Base-by-base conservation (phyloP, 2,888 invertebrate species). In the Sisyra nigra region DNA sequence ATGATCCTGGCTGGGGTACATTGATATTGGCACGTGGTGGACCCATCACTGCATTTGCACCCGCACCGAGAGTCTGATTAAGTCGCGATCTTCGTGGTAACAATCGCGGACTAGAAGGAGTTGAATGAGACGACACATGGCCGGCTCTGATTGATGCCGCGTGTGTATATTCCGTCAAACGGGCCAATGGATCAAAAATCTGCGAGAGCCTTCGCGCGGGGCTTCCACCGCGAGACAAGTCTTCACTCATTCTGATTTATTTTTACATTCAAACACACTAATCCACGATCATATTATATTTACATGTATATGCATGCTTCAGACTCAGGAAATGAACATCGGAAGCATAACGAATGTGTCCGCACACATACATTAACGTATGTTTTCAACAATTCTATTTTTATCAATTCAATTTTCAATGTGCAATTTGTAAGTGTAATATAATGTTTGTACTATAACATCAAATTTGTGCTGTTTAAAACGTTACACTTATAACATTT, bases 101-200 rank as follows among this genome's bases (percentile, higher is more conserved):
- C 48, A 82, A 63, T 47, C 80, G 68, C 17, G 82, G 83, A 55
- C 82, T 82, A 54, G 76, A 80, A 40, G 81, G 80, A 19, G 77
- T 80, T 47, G 80, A 80, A 37, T 67, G 67, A 42, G 66, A 66
- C 45, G 43, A 49, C 9, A 15, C 37, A 17, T 37, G 42, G 14
- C 46, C 44, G 18, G 31, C 41, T 29, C 33, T 11, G 13, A 24
- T 32, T 17, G 14, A 30, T 1, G 41, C 11, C 14, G 53, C 53
- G 24, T 54, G 53, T 32, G 74, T 72, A 52, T 75, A 66, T 59
- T 81, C 76, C 61, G 77, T 76, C 49, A 86, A 68, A 60, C 82
- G 68, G 49, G 82, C 73, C 56, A 86, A 69, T 51, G 85, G 84
- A 65, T 86, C 85, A 61, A 83, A 81, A 54, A 83, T 80, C 69